Evolutionary conservation across 2,797 vertebrate species (phyloP).

Genomic region (Ceryle rudis): DNA sequence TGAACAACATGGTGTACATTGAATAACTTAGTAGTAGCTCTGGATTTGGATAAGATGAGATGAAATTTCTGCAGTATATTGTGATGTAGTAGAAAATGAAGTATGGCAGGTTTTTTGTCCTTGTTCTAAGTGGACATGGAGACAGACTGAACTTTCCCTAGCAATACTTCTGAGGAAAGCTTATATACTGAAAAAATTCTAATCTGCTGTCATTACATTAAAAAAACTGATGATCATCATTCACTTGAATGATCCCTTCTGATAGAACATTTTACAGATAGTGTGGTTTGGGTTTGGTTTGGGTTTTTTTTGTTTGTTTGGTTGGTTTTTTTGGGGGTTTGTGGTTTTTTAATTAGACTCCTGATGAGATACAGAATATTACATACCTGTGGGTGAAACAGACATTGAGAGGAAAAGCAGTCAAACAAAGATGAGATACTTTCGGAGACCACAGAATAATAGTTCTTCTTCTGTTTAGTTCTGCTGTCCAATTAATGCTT

Average conservation of each 20-base stretch:
- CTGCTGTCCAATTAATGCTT: not conserved
- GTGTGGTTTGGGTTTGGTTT: not conserved
- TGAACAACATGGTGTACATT: too few relatives aligned
- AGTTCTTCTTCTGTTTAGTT: not conserved
- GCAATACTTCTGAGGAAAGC: not conserved
- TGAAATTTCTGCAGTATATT: not conserved
- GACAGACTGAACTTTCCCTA: not conserved
- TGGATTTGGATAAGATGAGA: not conserved
- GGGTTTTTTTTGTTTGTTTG: not conserved
- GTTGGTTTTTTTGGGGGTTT: not conserved
- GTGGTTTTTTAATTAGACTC: not conserved
- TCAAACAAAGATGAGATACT: fast-evolving
- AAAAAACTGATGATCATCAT: not conserved
- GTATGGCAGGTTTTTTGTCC: not conserved
- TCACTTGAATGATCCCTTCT: not conserved
- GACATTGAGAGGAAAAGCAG: not conserved
- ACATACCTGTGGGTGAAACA: not conserved
- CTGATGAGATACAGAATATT: not conserved
- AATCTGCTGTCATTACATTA: not conserved
- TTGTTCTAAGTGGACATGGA: not conserved
- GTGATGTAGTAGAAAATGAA: not conserved
- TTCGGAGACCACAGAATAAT: not conserved
- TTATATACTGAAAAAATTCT: not conserved
- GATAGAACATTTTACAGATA: not conserved
- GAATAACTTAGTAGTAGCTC: not conserved